phyloP scores from a whole-genome alignment of 1,140 invertebrate species.

The Ladona fulva region DNA sequence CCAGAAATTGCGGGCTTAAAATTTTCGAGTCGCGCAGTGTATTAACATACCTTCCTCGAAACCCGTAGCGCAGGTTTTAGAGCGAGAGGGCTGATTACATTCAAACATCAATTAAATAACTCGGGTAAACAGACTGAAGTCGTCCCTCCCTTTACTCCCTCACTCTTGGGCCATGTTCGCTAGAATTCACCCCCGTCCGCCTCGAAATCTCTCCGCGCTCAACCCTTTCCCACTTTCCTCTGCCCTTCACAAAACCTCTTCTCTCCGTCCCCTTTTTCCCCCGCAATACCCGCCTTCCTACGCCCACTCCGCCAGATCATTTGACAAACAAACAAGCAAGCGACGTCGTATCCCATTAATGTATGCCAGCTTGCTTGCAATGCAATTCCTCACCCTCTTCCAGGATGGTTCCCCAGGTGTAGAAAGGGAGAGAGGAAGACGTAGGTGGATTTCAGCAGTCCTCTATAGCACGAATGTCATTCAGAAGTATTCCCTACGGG shows the following conservation, averaged over 20 bases:
- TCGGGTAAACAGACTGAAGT: not conserved
- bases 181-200: not conserved
- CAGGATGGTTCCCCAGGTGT: too few relatives aligned
- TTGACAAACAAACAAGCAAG: conserved; percentile 9
- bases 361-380: not conserved
- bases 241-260: not conserved
- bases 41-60: too few relatives aligned
- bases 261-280: not conserved
- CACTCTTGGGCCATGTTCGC: not conserved
- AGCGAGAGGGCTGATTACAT: not conserved
- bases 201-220: not conserved
- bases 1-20: too few relatives aligned
- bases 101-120: not conserved
- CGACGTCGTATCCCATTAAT: not conserved
- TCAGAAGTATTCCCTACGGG: too few relatives aligned
- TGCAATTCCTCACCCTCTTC: not conserved
- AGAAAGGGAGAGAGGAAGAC: not conserved
- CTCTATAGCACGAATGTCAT: too few relatives aligned
- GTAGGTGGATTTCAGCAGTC: not conserved
- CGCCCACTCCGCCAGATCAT: not conserved
- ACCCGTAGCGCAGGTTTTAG: not conserved
- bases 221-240: not conserved
- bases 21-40: too few relatives aligned
- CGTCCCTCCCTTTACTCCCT: not conserved
- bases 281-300: not conserved